These are phyloP conservation scores for Branchinecta lynchi DNA, from an alignment of 1,140 invertebrate species.

Conservation along the genomic window DNA sequence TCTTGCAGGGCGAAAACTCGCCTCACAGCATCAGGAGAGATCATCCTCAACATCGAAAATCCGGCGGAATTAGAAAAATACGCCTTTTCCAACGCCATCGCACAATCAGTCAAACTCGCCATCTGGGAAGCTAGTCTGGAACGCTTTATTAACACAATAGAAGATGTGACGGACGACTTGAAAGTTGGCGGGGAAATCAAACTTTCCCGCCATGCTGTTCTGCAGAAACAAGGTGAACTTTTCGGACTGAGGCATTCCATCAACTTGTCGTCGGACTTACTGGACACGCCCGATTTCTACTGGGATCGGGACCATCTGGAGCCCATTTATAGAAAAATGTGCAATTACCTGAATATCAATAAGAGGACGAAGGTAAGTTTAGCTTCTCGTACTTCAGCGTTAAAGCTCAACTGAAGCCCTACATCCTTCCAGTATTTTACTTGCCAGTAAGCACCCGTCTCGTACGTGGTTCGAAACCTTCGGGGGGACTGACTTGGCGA, in stretches of 20 bases:
- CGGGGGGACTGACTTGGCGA: too few species aligned
- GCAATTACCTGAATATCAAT: conserved; percentile 63
- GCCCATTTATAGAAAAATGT: conserved; percentile 58
- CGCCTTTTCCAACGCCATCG: conserved; percentile 75
- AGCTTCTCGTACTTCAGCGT: not conserved
- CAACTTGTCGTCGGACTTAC: conserved; percentile 78
- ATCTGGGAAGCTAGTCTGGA: conserved; percentile 79
- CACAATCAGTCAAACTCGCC: conserved; percentile 75
- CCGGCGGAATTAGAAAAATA: conserved; percentile 47
- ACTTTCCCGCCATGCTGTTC: conserved; percentile 50
- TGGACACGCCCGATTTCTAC: conserved; percentile 92
- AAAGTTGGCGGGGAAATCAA: conserved; percentile 48
- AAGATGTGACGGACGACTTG: conserved; percentile 62
- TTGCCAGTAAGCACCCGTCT: too few species aligned
- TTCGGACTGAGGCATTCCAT: conserved; percentile 75
- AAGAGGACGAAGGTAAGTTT: conserved; percentile 54
- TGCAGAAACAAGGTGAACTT: conserved; percentile 78
- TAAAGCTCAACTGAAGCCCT: too few species aligned
- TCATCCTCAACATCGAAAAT: conserved; percentile 28
- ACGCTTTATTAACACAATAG: conserved; percentile 62
- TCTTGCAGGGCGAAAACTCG: conserved; percentile 28
- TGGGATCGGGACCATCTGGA: conserved; percentile 85
- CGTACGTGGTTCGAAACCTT: too few species aligned
- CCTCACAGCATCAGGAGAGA: conserved; percentile 26
- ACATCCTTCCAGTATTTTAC: too few species aligned